phyloP scores from a whole-genome alignment of 1,140 invertebrate species.

The Aphidius gifuensis region DNA sequence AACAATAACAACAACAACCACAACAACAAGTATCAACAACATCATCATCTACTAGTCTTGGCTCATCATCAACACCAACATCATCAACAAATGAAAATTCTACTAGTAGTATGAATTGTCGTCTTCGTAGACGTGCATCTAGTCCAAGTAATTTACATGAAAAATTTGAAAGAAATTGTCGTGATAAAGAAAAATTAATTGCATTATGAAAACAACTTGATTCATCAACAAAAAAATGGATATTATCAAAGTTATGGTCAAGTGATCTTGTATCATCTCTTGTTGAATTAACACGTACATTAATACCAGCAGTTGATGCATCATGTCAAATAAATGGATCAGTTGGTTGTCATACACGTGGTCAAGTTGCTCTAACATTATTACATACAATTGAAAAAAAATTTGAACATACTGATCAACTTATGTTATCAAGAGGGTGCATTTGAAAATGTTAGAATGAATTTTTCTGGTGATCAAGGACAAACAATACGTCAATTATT shows the following conservation, averaged over 20 bases:
- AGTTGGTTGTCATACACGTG: slow-evolving; percentile 78
- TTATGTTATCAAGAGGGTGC: slow-evolving; percentile 90
- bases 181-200: slow-evolving; percentile 56
- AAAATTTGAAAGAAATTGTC: slow-evolving; percentile 49
- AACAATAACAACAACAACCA: slow-evolving; percentile 15
- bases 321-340: slow-evolving; percentile 76
- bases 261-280: slow-evolving; percentile 50
- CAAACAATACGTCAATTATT: slow-evolving; percentile 92
- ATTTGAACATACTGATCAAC: slow-evolving; percentile 77
- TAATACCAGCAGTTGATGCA: slow-evolving; percentile 70
- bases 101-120: slow-evolving; percentile 54
- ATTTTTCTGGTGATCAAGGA: slow-evolving; percentile 93
- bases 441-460: slow-evolving; percentile 97
- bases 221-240: slow-evolving; percentile 51
- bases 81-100: slow-evolving; percentile 25
- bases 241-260: slow-evolving; percentile 54
- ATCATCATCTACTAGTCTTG: not conserved
- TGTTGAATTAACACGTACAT: slow-evolving; percentile 51
- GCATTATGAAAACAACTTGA: slow-evolving; percentile 60
- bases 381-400: slow-evolving; percentile 75
- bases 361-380: slow-evolving; percentile 72
- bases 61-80: not conserved
- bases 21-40: no score
- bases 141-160: slow-evolving; percentile 62
- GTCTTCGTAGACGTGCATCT: slow-evolving; percentile 68